Percentiles rank a stretch among this genome's conserved stretches.
Evolutionary conservation across 2,888 invertebrate genomes (phyloP).

Genomic region (Lepidochrysops patricia): DNA sequence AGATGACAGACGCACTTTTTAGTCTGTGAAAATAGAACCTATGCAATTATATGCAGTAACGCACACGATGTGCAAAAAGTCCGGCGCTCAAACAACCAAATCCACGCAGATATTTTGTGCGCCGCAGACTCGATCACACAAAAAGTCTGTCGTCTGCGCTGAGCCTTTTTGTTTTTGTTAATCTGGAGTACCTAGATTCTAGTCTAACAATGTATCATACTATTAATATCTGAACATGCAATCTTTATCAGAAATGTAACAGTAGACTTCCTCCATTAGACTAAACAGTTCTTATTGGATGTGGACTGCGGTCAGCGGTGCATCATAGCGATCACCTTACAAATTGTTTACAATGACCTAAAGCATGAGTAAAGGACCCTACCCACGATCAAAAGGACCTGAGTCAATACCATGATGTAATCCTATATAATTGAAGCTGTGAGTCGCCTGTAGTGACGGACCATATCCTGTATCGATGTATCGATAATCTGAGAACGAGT

Average conservation of each 20-base stretch:
- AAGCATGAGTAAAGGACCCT: constrained; percentile 59
- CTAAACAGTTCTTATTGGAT: not conserved
- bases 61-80: too few relatives aligned
- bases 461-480: not conserved
- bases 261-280: not conserved
- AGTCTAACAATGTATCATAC: too few relatives aligned
- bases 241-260: not conserved
- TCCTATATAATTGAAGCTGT: constrained; percentile 55
- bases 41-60: too few relatives aligned
- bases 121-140: too few relatives aligned
- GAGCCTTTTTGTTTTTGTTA: too few relatives aligned
- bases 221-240: not conserved
- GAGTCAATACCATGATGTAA: constrained; percentile 71
- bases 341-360: constrained; percentile 45
- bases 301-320: too few relatives aligned
- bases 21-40: too few relatives aligned
- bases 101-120: too few relatives aligned
- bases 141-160: too few relatives aligned
- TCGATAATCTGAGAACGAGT: constrained; percentile 21
- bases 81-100: too few relatives aligned
- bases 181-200: too few relatives aligned
- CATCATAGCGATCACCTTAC: constrained; percentile 23
- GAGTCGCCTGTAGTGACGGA: constrained; percentile 36
- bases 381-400: constrained; percentile 59
- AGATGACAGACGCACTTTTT: too few relatives aligned